Conservation (phyloP, 2,797 vertebrate genomes). For the Macroramphosus scolopax region DNA sequence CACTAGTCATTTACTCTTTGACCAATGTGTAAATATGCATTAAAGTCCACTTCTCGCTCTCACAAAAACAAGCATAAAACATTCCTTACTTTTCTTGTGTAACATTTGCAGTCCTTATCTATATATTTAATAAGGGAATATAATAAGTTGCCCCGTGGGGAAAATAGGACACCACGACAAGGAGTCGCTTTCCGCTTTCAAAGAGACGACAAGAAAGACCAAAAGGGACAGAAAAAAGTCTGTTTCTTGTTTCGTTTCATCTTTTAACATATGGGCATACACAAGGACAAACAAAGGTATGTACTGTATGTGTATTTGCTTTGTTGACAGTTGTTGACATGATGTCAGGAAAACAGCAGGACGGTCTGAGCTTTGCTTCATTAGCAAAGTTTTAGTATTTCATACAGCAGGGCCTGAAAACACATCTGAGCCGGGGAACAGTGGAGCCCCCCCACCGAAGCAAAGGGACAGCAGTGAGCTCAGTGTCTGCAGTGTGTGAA, state of each 20-base stretch:
- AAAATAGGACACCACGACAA: not conserved
- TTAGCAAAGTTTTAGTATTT: conserved; percentile 6
- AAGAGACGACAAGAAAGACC: not conserved
- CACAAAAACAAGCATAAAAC: not conserved
- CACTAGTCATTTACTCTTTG: not conserved
- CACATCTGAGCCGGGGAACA: too few species aligned
- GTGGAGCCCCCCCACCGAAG: not conserved
- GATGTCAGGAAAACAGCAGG: conserved; percentile 18
- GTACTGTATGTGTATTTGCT: too few species aligned
- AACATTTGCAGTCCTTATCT: too few species aligned
- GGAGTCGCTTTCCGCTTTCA: not conserved
- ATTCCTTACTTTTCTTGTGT: conserved; percentile 1
- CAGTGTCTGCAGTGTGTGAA: not conserved
- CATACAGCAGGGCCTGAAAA: conserved; percentile 9
- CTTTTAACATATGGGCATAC: too few species aligned
- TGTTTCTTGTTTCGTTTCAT: too few species aligned
- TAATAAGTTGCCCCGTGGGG: conserved; percentile 6
- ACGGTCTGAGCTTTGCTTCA: conserved; percentile 9
- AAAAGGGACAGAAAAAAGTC: not conserved
- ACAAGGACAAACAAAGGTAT: too few species aligned
- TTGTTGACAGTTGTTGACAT: not conserved
- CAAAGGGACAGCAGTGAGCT: conserved; percentile 4
- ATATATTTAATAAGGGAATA: not conserved
- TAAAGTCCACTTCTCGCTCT: not conserved
- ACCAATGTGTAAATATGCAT: not conserved